phyloP scores from a whole-genome alignment of 2,113 vertebrate species.

The Meriones unguiculatus region DNA sequence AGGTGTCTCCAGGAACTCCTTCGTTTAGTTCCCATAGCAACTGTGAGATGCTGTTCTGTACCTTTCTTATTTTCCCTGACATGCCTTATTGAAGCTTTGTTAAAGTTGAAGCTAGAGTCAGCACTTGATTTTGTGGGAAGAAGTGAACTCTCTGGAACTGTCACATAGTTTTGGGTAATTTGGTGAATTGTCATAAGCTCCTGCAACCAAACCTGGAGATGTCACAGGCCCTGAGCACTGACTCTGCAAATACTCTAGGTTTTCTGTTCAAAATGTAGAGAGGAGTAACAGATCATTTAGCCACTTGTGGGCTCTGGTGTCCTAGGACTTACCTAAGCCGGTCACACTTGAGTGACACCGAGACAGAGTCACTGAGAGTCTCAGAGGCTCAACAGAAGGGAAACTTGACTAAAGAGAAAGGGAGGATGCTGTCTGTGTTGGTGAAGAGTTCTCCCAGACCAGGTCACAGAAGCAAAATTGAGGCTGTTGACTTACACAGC shows the following conservation, averaged over 20 bases:
- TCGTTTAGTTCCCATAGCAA: neutral
- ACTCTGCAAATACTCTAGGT: neutral
- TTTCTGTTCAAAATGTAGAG: neutral
- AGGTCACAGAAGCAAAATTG: neutral
- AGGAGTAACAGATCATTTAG: neutral
- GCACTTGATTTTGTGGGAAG: neutral
- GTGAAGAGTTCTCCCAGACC: neutral
- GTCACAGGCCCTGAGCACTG: neutral
- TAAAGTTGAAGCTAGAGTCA: neutral
- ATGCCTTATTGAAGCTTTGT: neutral
- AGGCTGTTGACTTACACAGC: neutral
- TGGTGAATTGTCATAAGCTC: neutral
- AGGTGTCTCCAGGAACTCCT: neutral
- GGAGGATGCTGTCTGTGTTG: neutral
- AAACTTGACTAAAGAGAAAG: neutral
- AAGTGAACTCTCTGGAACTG: neutral
- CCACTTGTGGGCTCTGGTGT: neutral
- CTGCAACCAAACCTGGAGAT: neutral
- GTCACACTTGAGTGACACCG: neutral
- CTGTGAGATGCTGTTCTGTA: neutral
- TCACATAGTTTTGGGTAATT: neutral
- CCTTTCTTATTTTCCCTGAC: fast-evolving
- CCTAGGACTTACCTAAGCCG: neutral
- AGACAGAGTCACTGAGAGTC: neutral
- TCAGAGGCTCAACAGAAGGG: neutral